Base-by-base conservation (phyloP, 2,113 vertebrate species). In the Melanerpes formicivorus region DNA sequence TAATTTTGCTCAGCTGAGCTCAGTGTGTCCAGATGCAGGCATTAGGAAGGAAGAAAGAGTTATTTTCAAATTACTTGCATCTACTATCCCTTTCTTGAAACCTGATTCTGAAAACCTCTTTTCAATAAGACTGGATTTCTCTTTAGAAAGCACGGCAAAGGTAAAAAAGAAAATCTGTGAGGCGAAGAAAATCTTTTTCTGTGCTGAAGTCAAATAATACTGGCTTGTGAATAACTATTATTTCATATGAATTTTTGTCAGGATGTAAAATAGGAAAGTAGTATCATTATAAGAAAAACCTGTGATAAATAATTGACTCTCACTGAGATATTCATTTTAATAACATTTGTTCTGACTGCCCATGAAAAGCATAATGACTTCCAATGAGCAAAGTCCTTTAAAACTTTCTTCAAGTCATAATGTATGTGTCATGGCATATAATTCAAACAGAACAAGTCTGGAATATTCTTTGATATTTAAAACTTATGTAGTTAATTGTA, bases 291-390 rank as follows among this genome's bases (percentile, higher is more conserved):
- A 92, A 89, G 87, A 32, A 94, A 96, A 94, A 89, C 84, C 79
- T 94, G 79, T 90, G 82, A 96, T 95, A 96, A 96, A 96, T 96
- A 95, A 95, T 91, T 96, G 87, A 96, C 93, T 93, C 93, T 94
- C 52, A 64, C 94, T 85, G 85, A 93, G 93, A 92, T 92, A 96
- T 94, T 95, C 37, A 91, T 94, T 96, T 94, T 92, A 93, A 92
- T 86, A 93, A 92, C 76, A 78, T 96, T 96, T 96, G 73, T 96
- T 94, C 93, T 94, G 87, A 74, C 90, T 92, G 62, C 52, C 72
- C 76, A 85, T 87, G 93, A 92, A 95, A 95, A 90, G 81, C 79
- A 72, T 90, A 96, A 95, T 95, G 84, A 92, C 84, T 94, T 93
- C 40, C 76, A 94, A 80, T 62, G 73, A 93, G 62, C 58, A 83